These are phyloP conservation scores for Diplazon laetatorius DNA, from an alignment of 2,888 invertebrate genomes.

Conservation along the genomic window DNA sequence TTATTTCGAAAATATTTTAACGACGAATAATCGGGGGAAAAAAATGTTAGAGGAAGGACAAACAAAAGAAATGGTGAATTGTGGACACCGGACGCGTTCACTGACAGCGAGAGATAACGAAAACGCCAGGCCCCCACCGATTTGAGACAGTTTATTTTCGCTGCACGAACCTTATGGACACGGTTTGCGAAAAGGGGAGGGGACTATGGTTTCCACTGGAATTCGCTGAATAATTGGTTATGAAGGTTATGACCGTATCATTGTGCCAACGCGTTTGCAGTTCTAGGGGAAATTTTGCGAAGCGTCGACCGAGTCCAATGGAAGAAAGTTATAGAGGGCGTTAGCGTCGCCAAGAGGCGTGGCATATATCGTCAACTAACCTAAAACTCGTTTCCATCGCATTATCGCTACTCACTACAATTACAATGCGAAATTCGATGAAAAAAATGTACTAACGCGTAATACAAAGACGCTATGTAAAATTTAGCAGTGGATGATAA, in stretches of 20 bases:
- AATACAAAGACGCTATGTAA: no score
- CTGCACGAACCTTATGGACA: constrained; percentile 27
- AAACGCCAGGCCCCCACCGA: constrained; percentile 6
- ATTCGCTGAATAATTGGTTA: constrained; percentile 48
- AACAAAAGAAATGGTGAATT: constrained; percentile 1
- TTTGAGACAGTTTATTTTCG: constrained; percentile 53
- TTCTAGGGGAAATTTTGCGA: constrained; percentile 32
- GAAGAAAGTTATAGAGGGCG: constrained; percentile 13
- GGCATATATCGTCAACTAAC: constrained; percentile 64
- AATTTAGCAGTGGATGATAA: no score
- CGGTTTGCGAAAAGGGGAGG: background rate
- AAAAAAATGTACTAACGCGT: background rate
- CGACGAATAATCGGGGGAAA: background rate
- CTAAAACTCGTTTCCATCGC: background rate
- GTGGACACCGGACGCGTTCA: constrained; percentile 60
- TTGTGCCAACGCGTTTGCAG: constrained; percentile 24
- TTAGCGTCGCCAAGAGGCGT: constrained; percentile 73
- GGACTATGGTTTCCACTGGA: constrained; percentile 21
- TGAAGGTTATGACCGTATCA: background rate
- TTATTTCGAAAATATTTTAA: background rate
- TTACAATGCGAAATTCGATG: constrained; percentile 11
- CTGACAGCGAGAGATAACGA: constrained; percentile 58
- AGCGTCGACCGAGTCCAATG: constrained; percentile 4
- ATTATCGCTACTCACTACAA: background rate
- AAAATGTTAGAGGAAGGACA: background rate